Percentiles rank a stretch among this genome's conserved stretches.
These are phyloP conservation scores for Agonopterix arenella DNA, from an alignment of 2,888 invertebrate genomes.

Conservation along the genomic window DNA sequence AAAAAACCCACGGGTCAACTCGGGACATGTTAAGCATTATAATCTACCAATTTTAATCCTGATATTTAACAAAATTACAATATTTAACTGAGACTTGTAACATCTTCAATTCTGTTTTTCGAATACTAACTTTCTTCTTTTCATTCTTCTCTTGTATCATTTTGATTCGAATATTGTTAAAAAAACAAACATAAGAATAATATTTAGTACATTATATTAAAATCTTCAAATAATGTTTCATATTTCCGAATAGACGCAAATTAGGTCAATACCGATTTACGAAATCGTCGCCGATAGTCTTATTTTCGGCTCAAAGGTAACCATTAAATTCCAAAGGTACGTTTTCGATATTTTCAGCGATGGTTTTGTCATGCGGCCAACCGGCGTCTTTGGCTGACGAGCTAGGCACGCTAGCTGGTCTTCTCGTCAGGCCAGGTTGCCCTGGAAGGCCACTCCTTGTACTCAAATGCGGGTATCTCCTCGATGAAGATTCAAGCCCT, in stretches of 20 bases:
- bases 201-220: too few relatives aligned
- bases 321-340: not conserved
- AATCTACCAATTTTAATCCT: too few relatives aligned
- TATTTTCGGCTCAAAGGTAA: conserved; percentile 3
- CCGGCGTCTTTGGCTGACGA: conserved; percentile 83
- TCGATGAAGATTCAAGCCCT: conserved; percentile 90
- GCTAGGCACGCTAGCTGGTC: conserved; percentile 68
- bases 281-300: conserved; percentile 2
- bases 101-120: too few relatives aligned
- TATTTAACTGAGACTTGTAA: too few relatives aligned
- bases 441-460: conserved; percentile 78
- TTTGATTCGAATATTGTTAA: too few relatives aligned
- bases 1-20: too few relatives aligned
- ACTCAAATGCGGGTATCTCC: conserved; percentile 84
- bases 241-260: not conserved
- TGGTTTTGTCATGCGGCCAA: conserved; percentile 78
- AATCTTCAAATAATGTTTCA: too few relatives aligned
- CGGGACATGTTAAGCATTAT: too few relatives aligned
- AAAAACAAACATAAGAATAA: too few relatives aligned
- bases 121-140: too few relatives aligned
- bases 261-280: conserved; percentile 1
- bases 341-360: conserved; percentile 66
- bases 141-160: too few relatives aligned
- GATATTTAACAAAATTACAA: too few relatives aligned
- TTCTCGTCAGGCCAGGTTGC: conserved; percentile 52